Evolutionary conservation across 2,113 vertebrate genomes (phyloP).

Genomic region (Struthidea cinerea): DNA sequence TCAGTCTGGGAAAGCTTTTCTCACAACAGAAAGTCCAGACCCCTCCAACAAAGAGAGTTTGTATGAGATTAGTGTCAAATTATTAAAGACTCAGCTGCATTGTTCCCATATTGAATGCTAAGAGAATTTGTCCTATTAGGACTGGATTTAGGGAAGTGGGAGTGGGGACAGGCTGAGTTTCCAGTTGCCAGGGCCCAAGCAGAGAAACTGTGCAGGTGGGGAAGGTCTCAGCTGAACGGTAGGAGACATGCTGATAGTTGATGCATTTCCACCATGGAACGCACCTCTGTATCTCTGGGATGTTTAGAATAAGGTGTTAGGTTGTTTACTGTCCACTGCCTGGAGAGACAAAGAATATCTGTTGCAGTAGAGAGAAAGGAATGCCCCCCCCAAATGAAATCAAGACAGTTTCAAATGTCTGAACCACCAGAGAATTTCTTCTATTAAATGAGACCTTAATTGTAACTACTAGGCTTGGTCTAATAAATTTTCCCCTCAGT

Average conservation of each 20-base stretch:
- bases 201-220: not conserved
- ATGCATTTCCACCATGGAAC: not conserved
- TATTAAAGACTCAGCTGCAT: not conserved
- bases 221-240: not conserved
- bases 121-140: not conserved
- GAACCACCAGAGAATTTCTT: not conserved
- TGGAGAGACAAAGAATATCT: not conserved
- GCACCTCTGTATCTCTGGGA: not conserved
- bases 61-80: not conserved
- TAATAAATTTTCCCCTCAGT: not conserved
- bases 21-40: not conserved
- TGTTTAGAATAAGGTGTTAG: not conserved
- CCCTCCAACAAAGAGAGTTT: not conserved
- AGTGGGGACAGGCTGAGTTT: not conserved
- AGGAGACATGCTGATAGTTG: not conserved
- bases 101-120: not conserved
- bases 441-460: not conserved
- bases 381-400: not conserved
- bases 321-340: not conserved
- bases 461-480: not conserved
- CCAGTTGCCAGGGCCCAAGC: not conserved
- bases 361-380: not conserved
- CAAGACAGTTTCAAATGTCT: not conserved
- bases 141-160: not conserved
- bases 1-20: not conserved